phyloP scores from a whole-genome alignment of 2,797 vertebrate genomes.

The Mus caroli region DNA sequence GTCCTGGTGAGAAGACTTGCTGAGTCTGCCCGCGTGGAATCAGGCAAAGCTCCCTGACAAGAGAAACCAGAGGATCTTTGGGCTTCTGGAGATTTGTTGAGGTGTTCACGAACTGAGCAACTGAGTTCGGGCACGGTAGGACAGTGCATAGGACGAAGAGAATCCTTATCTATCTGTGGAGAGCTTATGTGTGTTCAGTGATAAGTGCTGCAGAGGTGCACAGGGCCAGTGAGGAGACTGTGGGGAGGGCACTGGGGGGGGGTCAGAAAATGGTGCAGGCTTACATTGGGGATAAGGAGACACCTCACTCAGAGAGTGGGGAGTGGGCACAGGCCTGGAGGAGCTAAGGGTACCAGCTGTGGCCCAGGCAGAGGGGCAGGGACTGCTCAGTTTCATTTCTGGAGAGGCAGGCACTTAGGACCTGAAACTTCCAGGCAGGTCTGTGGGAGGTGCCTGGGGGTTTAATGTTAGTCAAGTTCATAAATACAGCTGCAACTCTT shows the following conservation, averaged over 20 bases:
- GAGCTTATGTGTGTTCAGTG: neutral
- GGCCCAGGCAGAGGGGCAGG: neutral
- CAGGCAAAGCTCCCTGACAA: neutral
- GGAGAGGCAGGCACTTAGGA: neutral
- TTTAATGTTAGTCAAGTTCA: neutral
- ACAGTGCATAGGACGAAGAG: neutral
- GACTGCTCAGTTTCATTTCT: neutral
- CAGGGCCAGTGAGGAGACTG: neutral
- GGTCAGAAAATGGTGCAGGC: neutral
- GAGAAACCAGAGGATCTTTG: neutral
- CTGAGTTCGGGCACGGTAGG: neutral
- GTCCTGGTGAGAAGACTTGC: rapidly evolving
- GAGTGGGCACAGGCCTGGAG: neutral
- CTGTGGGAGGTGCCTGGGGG: neutral
- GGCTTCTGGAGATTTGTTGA: neutral
- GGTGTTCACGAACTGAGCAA: neutral
- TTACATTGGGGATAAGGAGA: neutral
- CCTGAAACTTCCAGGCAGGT: neutral
- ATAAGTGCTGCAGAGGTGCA: neutral
- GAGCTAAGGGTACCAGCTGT: neutral
- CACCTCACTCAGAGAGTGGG: neutral
- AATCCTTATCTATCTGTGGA: neutral
- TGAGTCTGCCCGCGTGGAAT: neutral
- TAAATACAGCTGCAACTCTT: neutral
- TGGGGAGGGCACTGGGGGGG: too few species aligned